Base-by-base conservation (phyloP, 2,888 invertebrate genomes). In the Oasisia sp. region DNA sequence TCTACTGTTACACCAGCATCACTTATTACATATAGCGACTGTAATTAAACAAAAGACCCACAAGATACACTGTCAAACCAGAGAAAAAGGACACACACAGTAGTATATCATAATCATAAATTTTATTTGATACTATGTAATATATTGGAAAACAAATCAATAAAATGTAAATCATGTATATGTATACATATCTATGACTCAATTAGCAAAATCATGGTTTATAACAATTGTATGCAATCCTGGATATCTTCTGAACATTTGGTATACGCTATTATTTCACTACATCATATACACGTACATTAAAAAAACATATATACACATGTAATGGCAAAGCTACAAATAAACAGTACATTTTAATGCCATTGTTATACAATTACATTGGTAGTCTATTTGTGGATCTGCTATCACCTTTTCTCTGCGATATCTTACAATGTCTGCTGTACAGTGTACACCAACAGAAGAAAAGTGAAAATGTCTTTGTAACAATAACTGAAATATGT, bases 131-230 rank as follows among this genome's bases (percentile, higher is more conserved):
- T 74, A 74, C 74, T 74, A 74, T 74, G 74, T 19, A 74, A 74
- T 74, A 74, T 74, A 74, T 74, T 74, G 74, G 74, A 74, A 91
- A 91, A 91, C 45, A 91, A 91, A 91, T 91, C 38, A 45, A 44
- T 45, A 45, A 44, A 91, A 44, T 44, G 45, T 45, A 44, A 45
- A 45, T 44, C 45, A 90, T 89, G 89, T 92, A 90, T n/a, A 92
- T 92, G 38, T 32, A 92, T 92, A 92, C 38, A 92, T 74, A 92
- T 89, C 32, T 92, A 92, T 38, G 44, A 89, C n/a, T 44, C 38
- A 90, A 92, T 92, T 44, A n/a, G 44, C 32, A 91, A n/a, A 91
- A 91, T 45, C 27, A 91, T 91, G 50, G 56, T 91, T 50, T 32
- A 91, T 91, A 91, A 44, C 90, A 91, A 44, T 91, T 91, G 32